Conservation (phyloP, 92 coral and sea anemone genomes). For the Chrysogorgia sp. region DNA sequence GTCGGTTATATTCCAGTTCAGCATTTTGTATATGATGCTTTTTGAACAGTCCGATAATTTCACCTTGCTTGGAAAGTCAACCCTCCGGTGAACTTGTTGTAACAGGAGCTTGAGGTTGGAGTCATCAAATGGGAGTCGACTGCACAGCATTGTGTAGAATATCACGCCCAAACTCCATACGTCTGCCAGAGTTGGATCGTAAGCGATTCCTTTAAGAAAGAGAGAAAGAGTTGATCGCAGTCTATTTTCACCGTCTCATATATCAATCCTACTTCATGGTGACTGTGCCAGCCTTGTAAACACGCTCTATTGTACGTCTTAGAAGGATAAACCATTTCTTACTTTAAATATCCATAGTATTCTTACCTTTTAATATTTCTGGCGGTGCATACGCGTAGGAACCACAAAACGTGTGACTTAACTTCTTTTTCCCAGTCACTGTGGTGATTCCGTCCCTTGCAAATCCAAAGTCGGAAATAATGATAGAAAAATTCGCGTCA, state of each 20-base stretch:
- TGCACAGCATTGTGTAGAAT: conserved; percentile 95
- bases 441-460: conserved; percentile 86
- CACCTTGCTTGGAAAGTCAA: conserved; percentile 77
- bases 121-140: conserved; percentile 93
- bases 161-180: conserved; percentile 99
- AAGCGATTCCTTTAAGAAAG: conserved; percentile 78
- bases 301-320: too few relatives aligned
- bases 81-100: conserved; percentile 94
- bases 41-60: conserved; percentile 77
- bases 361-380: conserved; percentile 93
- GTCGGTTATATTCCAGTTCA: conserved; percentile 89
- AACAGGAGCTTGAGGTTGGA: conserved; percentile 87
- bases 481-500: conserved; percentile 76
- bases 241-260: too few relatives aligned
- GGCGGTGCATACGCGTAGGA: conserved; percentile 99
- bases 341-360: not conserved
- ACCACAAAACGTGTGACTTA: conserved; percentile 97
- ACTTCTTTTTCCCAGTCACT: conserved; percentile 88
- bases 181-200: conserved; percentile 93
- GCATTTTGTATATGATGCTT: conserved; percentile 82
- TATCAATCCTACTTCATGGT: too few relatives aligned
- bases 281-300: too few relatives aligned
- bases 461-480: conserved; percentile 98
- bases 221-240: too few relatives aligned
- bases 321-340: too few relatives aligned